Conservation (phyloP, 2,113 vertebrate genomes). For the Anolis sagrei region DNA sequence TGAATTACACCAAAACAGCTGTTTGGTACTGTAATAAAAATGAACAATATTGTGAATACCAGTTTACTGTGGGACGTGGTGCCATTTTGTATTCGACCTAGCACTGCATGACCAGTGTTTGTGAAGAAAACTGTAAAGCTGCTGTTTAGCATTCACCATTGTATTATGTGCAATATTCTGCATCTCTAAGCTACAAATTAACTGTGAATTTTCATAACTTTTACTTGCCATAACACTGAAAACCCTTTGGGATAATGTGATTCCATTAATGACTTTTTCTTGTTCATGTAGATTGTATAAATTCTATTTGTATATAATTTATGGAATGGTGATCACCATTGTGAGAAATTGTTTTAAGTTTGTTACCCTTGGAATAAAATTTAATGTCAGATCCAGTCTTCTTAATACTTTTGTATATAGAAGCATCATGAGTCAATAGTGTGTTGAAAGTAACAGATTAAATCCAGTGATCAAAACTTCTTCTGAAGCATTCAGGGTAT, state of each 20-base stretch:
- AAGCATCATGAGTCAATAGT: not conserved
- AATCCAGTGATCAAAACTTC: not conserved
- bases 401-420: slow-evolving; percentile 4
- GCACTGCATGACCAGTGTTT: slow-evolving; percentile 85
- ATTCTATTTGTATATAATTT: slow-evolving; percentile 78
- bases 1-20: slow-evolving; percentile 70
- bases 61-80: slow-evolving; percentile 81
- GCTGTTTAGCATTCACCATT: slow-evolving; percentile 72
- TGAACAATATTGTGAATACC: slow-evolving; percentile 73
- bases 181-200: slow-evolving; percentile 82
- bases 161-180: slow-evolving; percentile 88
- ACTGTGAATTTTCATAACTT: slow-evolving; percentile 85
- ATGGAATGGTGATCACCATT: slow-evolving; percentile 76
- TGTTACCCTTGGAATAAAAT: slow-evolving; percentile 81
- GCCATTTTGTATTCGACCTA: slow-evolving; percentile 77
- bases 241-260: slow-evolving; percentile 77
- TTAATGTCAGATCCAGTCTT: slow-evolving; percentile 58
- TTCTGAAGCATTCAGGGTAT: not conserved
- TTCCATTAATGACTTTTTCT: slow-evolving; percentile 65
- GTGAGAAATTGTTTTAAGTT: slow-evolving; percentile 72
- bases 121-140: slow-evolving; percentile 64
- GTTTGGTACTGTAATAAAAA: slow-evolving; percentile 76
- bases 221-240: slow-evolving; percentile 82
- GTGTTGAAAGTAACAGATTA: not conserved
- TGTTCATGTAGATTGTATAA: slow-evolving; percentile 76